Percentiles rank a stretch among this genome's conserved stretches.
These are phyloP conservation scores for Perizoma flavofasciatum DNA, from an alignment of 2,888 invertebrate species.

Conservation along the genomic window DNA sequence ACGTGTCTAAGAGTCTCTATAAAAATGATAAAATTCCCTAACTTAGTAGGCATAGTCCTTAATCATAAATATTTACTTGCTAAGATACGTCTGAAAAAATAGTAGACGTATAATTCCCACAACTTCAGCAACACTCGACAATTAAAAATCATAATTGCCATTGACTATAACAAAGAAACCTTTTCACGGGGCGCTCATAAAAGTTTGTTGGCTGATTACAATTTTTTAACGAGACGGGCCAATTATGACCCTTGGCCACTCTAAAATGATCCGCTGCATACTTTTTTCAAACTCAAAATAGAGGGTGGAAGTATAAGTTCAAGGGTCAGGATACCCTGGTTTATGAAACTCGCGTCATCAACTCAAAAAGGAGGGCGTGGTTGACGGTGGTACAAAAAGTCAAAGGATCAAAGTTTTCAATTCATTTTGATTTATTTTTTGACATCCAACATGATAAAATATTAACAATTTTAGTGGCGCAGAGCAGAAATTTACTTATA, in stretches of 20 bases:
- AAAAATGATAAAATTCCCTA: too few species aligned
- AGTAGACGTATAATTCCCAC: constrained; percentile 17
- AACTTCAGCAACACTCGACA: constrained; percentile 43
- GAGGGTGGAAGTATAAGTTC: constrained; percentile 20
- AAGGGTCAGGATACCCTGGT: constrained; percentile 33
- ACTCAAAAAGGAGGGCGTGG: constrained; percentile 69
- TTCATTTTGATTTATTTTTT: constrained; percentile 49
- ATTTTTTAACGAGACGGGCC: constrained; percentile 69
- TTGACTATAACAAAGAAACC: constrained; percentile 65
- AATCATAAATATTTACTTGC: too few species aligned
- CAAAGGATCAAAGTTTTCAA: constrained; percentile 64
- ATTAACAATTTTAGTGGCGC: constrained; percentile 26
- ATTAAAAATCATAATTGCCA: constrained; percentile 61
- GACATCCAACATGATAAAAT: constrained; percentile 45
- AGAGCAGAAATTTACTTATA: constrained; percentile 16
- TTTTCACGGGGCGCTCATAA: constrained; percentile 69
- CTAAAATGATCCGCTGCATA: constrained; percentile 23
- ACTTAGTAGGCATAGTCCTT: too few species aligned
- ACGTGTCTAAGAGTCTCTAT: too few species aligned
- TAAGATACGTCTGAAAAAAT: constrained; percentile 17
- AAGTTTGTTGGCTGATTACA: constrained; percentile 74
- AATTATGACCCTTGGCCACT: constrained; percentile 61
- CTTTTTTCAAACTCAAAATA: constrained; percentile 23
- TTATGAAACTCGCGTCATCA: constrained; percentile 56
- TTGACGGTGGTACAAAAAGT: constrained; percentile 54